phyloP scores from a whole-genome alignment of 2,888 invertebrate species.

The Anoncus sp. region DNA sequence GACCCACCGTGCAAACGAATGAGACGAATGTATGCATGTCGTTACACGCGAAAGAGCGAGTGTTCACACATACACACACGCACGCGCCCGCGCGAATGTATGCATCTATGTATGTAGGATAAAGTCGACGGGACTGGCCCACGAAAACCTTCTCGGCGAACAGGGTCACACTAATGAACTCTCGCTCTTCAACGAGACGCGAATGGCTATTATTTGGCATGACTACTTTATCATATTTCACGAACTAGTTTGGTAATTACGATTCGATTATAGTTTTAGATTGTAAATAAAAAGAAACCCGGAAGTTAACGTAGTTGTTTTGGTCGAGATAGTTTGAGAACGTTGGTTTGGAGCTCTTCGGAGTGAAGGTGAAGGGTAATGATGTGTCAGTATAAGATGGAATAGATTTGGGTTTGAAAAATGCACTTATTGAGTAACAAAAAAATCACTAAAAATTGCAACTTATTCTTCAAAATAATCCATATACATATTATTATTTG shows the following conservation, averaged over 20 bases:
- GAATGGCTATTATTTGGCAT: not conserved
- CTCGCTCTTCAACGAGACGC: constrained; percentile 15
- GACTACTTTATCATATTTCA: not conserved
- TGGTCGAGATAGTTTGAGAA: not conserved
- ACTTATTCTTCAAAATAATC: too few relatives aligned
- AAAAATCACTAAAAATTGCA: too few relatives aligned
- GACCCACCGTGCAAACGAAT: constrained; percentile 2
- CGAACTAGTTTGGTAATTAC: constrained; percentile 18
- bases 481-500: too few relatives aligned
- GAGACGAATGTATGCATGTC: constrained; percentile 10
- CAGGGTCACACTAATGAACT: constrained; percentile 39
- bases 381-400: not conserved
- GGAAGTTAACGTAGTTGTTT: not conserved
- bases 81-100: too few relatives aligned
- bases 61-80: not conserved
- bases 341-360: not conserved
- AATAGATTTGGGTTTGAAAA: not conserved
- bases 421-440: not conserved
- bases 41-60: not conserved
- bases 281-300: constrained; percentile 10
- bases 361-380: constrained; percentile 23
- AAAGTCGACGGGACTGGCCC: constrained; percentile 4
- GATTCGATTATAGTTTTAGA: constrained; percentile 10
- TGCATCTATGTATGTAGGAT: not conserved
- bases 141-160: constrained; percentile 3